phyloP scores from a whole-genome alignment of 2,888 invertebrate species.

The Heliothis peltigera region DNA sequence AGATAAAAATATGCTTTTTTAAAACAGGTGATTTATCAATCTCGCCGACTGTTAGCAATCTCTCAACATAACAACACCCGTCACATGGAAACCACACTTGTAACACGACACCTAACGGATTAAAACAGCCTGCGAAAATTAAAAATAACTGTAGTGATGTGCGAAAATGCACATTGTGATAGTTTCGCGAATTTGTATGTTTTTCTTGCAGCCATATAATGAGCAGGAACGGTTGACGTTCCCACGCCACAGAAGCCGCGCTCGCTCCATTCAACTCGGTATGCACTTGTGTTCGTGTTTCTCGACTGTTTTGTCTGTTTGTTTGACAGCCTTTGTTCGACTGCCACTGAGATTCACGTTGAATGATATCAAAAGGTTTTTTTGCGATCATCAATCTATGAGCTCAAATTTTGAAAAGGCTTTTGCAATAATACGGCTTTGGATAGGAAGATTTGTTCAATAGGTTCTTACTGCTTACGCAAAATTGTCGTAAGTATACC shows the following conservation, averaged over 20 bases:
- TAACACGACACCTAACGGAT: constrained; percentile 52
- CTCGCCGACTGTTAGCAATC: constrained; percentile 3
- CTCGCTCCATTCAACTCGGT: constrained; percentile 68
- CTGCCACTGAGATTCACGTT: constrained; percentile 68
- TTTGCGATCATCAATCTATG: constrained; percentile 67
- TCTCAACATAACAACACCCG: constrained; percentile 19
- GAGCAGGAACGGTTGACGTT: constrained; percentile 73
- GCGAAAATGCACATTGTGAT: constrained; percentile 71
- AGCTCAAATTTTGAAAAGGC: constrained; percentile 39
- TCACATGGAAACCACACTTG: constrained; percentile 18
- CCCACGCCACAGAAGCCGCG: constrained; percentile 76
- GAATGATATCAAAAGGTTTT: constrained; percentile 72
- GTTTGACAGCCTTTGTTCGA: constrained; percentile 74
- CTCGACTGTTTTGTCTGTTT: constrained; percentile 74
- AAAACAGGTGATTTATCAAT: neutral
- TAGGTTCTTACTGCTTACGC: constrained; percentile 1
- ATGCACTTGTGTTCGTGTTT: constrained; percentile 66
- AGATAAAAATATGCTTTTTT: constrained; percentile 19
- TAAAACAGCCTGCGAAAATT: constrained; percentile 49
- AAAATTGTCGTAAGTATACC: neutral
- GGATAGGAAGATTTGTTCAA: constrained; percentile 23
- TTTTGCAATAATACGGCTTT: constrained; percentile 13
- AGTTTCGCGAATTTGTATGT: constrained; percentile 73
- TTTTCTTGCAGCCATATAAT: constrained; percentile 71
- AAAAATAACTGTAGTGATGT: constrained; percentile 66